Conservation (phyloP, 2,797 vertebrate genomes). For the Esox masquinongy region DNA sequence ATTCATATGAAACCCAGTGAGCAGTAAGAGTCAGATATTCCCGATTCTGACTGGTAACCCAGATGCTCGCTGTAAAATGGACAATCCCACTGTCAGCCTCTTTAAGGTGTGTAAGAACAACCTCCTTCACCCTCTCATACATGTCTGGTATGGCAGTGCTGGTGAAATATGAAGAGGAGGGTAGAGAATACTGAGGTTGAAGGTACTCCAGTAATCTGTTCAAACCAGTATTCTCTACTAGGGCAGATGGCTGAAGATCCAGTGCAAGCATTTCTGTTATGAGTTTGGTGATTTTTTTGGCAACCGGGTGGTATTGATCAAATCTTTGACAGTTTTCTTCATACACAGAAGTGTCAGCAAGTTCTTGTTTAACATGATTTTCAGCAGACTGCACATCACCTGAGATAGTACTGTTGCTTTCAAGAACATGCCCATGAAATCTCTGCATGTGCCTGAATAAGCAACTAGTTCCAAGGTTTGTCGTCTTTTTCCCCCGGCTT, state of each 20-base stretch:
- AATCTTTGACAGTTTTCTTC: constrained; percentile 83
- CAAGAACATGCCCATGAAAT: constrained; percentile 89
- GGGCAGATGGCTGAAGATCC: constrained; percentile 95
- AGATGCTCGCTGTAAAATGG: constrained; percentile 95
- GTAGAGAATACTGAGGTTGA: constrained; percentile 93
- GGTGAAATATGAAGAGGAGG: constrained; percentile 92
- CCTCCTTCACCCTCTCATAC: constrained; percentile 90
- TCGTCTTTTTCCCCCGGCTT: constrained; percentile 97
- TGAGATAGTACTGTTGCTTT: constrained; percentile 81
- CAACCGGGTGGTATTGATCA: constrained; percentile 90
- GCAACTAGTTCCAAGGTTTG: constrained; percentile 95
- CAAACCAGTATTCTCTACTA: constrained; percentile 93
- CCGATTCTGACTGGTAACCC: constrained; percentile 94
- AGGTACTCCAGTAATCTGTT: constrained; percentile 92
- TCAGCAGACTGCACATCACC: constrained; percentile 80
- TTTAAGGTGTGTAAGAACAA: constrained; percentile 89
- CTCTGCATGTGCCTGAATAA: constrained; percentile 94
- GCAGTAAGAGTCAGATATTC: constrained; percentile 95
- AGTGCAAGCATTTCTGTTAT: constrained; percentile 98
- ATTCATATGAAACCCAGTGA: constrained; percentile 94
- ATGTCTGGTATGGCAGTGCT: constrained; percentile 96
- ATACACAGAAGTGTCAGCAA: constrained; percentile 76
- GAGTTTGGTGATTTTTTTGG: constrained; percentile 98
- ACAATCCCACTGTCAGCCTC: constrained; percentile 92
- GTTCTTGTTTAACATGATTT: constrained; percentile 75